Percentiles rank a stretch among this genome's conserved stretches.
Evolutionary conservation across 2,888 invertebrate species (phyloP).

Genomic region (Dorcus hopei): DNA sequence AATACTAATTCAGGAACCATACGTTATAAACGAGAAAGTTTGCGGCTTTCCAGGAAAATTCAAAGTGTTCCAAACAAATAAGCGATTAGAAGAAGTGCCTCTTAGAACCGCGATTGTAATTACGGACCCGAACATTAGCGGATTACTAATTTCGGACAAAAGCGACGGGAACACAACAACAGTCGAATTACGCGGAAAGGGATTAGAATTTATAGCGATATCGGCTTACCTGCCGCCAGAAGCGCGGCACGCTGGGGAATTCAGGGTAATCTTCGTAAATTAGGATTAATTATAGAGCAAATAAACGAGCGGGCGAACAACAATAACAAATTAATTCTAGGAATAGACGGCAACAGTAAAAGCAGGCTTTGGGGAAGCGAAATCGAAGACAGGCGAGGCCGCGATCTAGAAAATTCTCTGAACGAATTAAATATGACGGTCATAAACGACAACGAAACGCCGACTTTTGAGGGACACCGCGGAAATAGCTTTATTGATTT

Average conservation of each 20-base stretch:
- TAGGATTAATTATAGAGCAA: too few relatives aligned
- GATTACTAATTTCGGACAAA: not conserved
- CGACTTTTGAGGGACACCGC: not conserved
- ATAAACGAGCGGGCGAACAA: too few relatives aligned
- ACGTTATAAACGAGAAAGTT: too few relatives aligned
- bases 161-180: not conserved
- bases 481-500: not conserved
- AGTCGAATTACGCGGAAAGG: not conserved
- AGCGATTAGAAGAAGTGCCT: not conserved
- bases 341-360: not conserved
- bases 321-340: not conserved
- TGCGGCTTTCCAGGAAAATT: too few relatives aligned
- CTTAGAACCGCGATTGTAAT: not conserved
- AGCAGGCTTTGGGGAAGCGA: not conserved
- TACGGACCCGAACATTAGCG: too few relatives aligned
- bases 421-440: not conserved
- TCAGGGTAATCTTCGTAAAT: not conserved
- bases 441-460: not conserved
- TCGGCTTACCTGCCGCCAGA: not conserved
- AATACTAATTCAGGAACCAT: too few relatives aligned
- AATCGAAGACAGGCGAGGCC: not conserved
- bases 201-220: not conserved
- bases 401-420: not conserved
- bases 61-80: too few relatives aligned
- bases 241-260: not conserved